phyloP scores from a whole-genome alignment of 2,888 invertebrate species.

The Callinectes sapidus region DNA sequence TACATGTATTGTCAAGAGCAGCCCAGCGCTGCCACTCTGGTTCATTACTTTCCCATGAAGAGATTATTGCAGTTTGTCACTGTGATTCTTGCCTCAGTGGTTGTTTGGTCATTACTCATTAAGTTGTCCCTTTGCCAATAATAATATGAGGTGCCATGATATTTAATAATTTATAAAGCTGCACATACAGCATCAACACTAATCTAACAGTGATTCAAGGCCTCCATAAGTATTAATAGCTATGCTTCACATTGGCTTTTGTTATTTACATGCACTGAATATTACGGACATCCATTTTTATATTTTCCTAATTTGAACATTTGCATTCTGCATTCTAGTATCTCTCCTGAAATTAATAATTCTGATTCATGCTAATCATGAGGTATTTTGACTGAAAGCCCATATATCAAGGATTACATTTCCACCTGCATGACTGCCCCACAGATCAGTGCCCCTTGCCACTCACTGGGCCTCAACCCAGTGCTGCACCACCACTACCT shows the following conservation, averaged over 20 bases:
- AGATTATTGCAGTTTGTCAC: constrained; percentile 10
- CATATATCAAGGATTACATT: constrained; percentile 16
- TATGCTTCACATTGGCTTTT: background rate
- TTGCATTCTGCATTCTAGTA: constrained; percentile 13
- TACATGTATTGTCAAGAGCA: constrained; percentile 3
- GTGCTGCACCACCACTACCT: background rate
- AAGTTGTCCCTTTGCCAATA: constrained; percentile 13
- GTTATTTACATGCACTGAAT: constrained; percentile 8
- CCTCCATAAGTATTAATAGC: constrained; percentile 15
- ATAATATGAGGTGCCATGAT: background rate
- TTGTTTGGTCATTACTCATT: background rate
- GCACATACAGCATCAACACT: constrained; percentile 18
- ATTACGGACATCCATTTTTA: background rate
- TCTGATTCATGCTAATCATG: constrained; percentile 34
- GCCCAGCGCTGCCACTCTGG: background rate
- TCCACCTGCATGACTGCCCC: background rate
- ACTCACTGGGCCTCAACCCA: constrained; percentile 5
- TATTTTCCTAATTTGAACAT: constrained; percentile 19
- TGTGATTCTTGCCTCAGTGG: background rate
- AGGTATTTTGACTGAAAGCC: constrained; percentile 37
- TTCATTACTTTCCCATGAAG: constrained; percentile 1
- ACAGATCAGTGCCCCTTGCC: background rate
- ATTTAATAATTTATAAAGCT: constrained; percentile 5
- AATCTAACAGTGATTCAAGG: constrained; percentile 34
- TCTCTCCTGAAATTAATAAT: constrained; percentile 10